These are phyloP conservation scores for Avahi laniger DNA, from an alignment of 2,797 vertebrate species.

Conservation along the genomic window DNA sequence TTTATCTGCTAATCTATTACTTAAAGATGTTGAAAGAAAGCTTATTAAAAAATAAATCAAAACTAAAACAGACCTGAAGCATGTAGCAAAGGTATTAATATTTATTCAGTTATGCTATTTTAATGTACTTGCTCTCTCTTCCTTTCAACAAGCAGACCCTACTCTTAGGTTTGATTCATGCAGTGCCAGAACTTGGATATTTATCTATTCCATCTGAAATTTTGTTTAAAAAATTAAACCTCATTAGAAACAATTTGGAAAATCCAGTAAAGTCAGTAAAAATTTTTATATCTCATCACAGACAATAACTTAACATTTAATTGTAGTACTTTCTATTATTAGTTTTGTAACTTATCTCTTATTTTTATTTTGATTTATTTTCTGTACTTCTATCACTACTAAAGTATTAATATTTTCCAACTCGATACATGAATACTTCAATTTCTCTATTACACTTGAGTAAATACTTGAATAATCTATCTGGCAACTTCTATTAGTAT, in stretches of 20 bases:
- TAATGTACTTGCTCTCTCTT: background rate
- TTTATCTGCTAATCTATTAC: background rate
- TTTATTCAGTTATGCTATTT: background rate
- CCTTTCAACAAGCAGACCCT: background rate
- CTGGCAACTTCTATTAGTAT: background rate
- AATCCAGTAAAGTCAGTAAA: background rate
- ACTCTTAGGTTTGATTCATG: background rate
- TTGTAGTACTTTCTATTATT: background rate
- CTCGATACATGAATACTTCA: background rate
- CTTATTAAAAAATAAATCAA: background rate
- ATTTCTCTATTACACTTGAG: background rate
- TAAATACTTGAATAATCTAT: background rate
- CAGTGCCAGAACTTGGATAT: background rate
- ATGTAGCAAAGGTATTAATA: background rate
- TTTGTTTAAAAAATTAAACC: background rate
- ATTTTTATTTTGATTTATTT: background rate
- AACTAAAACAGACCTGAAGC: background rate
- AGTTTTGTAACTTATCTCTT: background rate
- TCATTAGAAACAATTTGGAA: background rate
- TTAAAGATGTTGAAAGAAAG: background rate
- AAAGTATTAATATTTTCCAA: background rate
- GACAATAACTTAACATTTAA: background rate
- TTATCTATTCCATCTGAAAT: background rate
- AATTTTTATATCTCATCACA: background rate
- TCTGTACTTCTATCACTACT: background rate